Evolutionary conservation across 2,797 vertebrate species (phyloP).

Genomic region (Semaprochilodus insignis): DNA sequence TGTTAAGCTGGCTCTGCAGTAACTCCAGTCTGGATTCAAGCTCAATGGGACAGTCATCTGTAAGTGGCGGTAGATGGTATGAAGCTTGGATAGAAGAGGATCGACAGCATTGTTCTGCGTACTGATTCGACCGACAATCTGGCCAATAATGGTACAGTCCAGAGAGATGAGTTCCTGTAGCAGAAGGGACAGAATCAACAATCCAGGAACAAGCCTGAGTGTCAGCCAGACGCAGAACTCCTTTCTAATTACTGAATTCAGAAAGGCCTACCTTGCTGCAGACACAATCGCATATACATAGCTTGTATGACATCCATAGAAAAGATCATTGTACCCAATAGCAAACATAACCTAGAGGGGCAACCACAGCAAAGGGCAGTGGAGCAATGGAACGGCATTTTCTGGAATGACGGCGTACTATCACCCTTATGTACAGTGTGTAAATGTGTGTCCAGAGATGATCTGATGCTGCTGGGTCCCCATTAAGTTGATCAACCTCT

Average conservation of each 20-base stretch:
- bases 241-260: neutral
- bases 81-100: conserved; percentile 79
- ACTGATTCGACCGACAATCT: conserved; percentile 69
- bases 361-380: neutral
- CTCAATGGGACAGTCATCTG: conserved; percentile 78
- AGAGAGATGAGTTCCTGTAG: conserved; percentile 59
- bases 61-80: conserved; percentile 67
- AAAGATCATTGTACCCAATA: too few relatives aligned
- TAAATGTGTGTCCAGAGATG: too few relatives aligned
- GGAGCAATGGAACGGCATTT: too few relatives aligned
- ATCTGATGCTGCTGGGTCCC: too few relatives aligned
- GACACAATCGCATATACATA: too few relatives aligned
- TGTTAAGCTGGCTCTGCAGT: conserved; percentile 91
- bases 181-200: conserved; percentile 65
- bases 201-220: neutral
- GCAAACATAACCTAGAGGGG: too few relatives aligned
- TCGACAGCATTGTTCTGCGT: conserved; percentile 72
- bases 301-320: too few relatives aligned
- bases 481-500: too few relatives aligned
- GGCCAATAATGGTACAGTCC: conserved; percentile 85
- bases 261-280: too few relatives aligned
- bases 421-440: too few relatives aligned
- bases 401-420: too few relatives aligned
- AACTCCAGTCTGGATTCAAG: conserved; percentile 88
- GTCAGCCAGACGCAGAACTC: neutral